phyloP scores from a whole-genome alignment of 35 echinoderm and acorn worm species.

The Apostichopus californicus region DNA sequence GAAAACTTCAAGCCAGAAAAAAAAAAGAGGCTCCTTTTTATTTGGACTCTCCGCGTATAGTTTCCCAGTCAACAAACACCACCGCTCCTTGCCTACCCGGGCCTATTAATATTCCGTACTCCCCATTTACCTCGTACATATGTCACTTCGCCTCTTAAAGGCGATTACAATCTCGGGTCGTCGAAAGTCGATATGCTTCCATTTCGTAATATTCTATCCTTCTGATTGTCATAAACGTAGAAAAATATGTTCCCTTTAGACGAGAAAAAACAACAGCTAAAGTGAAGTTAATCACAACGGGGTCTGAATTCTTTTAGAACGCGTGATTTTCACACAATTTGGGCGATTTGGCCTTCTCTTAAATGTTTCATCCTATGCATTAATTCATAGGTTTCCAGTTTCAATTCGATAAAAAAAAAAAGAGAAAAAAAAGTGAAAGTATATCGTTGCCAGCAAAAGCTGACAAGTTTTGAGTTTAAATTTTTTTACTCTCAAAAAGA shows the following conservation, averaged over 20 bases:
- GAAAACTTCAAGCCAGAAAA: neutral
- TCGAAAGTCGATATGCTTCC: constrained; percentile 6
- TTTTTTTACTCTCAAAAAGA: constrained; percentile 15
- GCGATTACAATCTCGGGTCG: constrained; percentile 31
- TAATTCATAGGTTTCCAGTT: constrained; percentile 52
- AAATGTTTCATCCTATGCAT: constrained; percentile 42
- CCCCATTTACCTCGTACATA: constrained; percentile 17
- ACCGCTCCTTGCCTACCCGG: neutral
- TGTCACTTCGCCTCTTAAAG: constrained; percentile 47
- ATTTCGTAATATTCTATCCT: constrained; percentile 13
- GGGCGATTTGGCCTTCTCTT: constrained; percentile 32
- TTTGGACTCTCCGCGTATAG: neutral
- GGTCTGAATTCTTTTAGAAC: constrained; percentile 25
- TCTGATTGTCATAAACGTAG: constrained; percentile 38
- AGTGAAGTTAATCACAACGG: constrained; percentile 34
- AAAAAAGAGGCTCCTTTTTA: neutral
- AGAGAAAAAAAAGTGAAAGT: neutral
- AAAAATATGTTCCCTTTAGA: constrained; percentile 27
- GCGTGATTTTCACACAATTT: constrained; percentile 53
- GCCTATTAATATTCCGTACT: constrained; percentile 22
- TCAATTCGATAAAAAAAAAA: neutral
- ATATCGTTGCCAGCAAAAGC: constrained; percentile 13
- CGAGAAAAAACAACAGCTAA: constrained; percentile 26
- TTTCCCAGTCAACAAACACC: neutral
- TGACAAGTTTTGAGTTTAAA: constrained; percentile 22